Evolutionary conservation across 2,113 vertebrate species (phyloP).

Genomic region (Oncorhynchus tshawytscha): DNA sequence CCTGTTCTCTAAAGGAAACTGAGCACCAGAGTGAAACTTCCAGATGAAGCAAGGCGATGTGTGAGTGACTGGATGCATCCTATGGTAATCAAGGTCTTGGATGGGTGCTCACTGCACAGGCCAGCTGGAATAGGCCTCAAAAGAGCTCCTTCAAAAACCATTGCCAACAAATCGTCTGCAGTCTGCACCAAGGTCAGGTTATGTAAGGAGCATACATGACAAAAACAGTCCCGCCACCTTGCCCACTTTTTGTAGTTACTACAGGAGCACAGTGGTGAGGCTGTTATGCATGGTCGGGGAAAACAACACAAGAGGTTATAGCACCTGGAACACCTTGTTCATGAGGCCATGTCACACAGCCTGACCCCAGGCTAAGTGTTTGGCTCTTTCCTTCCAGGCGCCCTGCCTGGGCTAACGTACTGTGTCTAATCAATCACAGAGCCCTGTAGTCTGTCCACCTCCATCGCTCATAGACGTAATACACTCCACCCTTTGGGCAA

Average conservation of each 20-base stretch:
- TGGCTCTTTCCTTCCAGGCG: background rate
- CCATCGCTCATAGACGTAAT: background rate
- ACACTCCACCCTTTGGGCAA: background rate
- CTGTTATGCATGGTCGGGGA: background rate
- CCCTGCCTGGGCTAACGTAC: background rate
- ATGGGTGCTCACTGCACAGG: background rate
- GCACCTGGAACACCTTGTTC: background rate
- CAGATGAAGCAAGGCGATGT: conserved; percentile 1
- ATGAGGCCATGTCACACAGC: background rate
- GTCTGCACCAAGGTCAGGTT: conserved; percentile 1
- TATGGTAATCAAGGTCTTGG: conserved; percentile 1
- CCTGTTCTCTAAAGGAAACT: background rate
- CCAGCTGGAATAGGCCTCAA: background rate
- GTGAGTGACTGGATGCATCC: background rate
- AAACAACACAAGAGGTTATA: background rate
- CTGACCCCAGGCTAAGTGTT: background rate
- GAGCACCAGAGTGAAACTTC: background rate
- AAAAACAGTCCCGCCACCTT: background rate
- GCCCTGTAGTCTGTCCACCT: background rate
- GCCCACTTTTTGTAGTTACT: background rate
- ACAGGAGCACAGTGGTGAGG: background rate
- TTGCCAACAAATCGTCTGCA: conserved; percentile 5
- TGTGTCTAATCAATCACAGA: conserved; percentile 6
- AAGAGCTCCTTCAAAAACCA: conserved; percentile 1
- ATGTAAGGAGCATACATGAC: conserved; percentile 3